These are phyloP conservation scores for Pedetes capensis DNA, from an alignment of 2,113 vertebrate genomes.

Conservation along the genomic window DNA sequence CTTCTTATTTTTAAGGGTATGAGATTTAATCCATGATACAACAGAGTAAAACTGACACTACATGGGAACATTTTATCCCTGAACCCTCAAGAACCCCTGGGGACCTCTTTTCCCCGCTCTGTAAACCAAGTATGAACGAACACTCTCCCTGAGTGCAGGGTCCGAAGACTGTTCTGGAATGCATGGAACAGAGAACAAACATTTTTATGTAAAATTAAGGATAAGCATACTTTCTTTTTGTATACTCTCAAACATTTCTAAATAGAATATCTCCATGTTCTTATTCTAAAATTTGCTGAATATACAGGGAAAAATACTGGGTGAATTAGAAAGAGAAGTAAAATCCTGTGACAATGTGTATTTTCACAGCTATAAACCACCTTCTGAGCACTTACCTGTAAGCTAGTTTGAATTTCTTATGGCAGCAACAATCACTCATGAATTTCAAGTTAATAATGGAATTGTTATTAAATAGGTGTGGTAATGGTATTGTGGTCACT, in stretches of 20 bases:
- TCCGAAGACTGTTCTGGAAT: not conserved
- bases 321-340: not conserved
- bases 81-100: not conserved
- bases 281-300: not conserved
- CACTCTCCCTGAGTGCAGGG: not conserved
- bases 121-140: not conserved
- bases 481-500: not conserved
- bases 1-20: not conserved
- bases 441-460: not conserved
- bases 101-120: not conserved
- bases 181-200: not conserved
- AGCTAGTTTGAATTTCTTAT: not conserved
- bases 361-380: not conserved
- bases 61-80: not conserved
- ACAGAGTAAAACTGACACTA: not conserved
- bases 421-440: not conserved
- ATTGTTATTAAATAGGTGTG: not conserved
- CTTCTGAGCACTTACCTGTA: not conserved
- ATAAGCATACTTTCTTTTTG: not conserved
- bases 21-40: not conserved
- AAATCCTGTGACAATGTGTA: not conserved
- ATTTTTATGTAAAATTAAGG: not conserved
- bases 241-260: not conserved
- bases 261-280: too few species aligned
- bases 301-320: not conserved